A percentile compares a stretch with the other conserved stretches of the same genome.
Conservation (phyloP, 2,888 invertebrate species). For the Drosophila tanythrix region DNA sequence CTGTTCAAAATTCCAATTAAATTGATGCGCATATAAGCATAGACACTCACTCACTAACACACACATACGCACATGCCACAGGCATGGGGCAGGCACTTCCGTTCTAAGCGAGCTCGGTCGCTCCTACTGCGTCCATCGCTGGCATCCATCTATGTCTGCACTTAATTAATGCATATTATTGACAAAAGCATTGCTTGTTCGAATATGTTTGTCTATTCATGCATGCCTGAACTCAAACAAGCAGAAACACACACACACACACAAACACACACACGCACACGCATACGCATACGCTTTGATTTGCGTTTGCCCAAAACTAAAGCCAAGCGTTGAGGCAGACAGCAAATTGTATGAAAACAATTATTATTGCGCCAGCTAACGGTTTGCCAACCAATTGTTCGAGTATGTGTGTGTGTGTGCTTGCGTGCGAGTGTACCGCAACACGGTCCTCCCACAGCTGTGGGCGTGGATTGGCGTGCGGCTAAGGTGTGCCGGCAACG, state of each 20-base stretch:
- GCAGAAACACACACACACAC: conserved; percentile 15
- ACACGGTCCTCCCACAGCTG: not conserved
- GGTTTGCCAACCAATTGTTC: conserved; percentile 34
- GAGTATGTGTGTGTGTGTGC: not conserved
- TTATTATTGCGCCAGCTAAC: conserved; percentile 54
- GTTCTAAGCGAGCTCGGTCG: conserved; percentile 10
- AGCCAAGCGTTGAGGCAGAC: conserved; percentile 57
- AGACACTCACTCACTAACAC: conserved; percentile 28
- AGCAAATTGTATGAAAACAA: conserved; percentile 71
- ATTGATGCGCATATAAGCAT: conserved; percentile 49
- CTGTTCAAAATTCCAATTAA: conserved; percentile 66
- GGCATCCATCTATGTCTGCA: conserved; percentile 61
- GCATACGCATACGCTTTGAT: conserved; percentile 63
- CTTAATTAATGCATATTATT: conserved; percentile 78
- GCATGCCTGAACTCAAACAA: conserved; percentile 55
- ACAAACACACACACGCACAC: conserved; percentile 8
- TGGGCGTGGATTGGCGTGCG: conserved; percentile 21
- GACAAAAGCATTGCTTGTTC: conserved; percentile 66
- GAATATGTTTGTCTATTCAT: conserved; percentile 68
- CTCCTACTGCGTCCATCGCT: conserved; percentile 26
- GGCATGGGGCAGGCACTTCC: conserved; percentile 27
- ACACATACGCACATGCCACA: conserved; percentile 10
- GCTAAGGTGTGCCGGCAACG: conserved; percentile 4
- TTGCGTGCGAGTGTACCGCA: not conserved
- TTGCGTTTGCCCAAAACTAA: conserved; percentile 56